Percentiles rank a stretch among this genome's conserved stretches.
These are phyloP conservation scores for Poecilia picta DNA, from an alignment of 2,797 vertebrate species.

Conservation along the genomic window DNA sequence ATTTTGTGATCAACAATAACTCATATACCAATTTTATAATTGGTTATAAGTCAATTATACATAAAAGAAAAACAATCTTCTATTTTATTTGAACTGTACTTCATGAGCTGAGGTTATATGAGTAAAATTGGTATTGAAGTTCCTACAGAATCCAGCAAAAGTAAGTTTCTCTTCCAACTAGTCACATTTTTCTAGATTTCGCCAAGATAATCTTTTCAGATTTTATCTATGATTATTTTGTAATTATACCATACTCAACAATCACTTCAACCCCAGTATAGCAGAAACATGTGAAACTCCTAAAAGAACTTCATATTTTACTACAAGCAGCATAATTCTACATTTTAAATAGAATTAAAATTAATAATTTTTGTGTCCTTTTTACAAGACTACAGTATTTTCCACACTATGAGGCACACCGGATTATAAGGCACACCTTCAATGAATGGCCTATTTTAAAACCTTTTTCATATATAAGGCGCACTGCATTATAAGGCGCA, in stretches of 20 bases:
- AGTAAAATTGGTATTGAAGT: background rate
- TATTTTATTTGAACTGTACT: background rate
- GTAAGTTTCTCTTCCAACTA: background rate
- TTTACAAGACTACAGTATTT: background rate
- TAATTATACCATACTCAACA: background rate
- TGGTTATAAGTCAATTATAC: slow-evolving; percentile 8
- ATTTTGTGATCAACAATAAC: slow-evolving; percentile 6
- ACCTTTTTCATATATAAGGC: no score
- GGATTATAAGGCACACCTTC: no score
- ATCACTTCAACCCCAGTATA: background rate
- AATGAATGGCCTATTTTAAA: no score
- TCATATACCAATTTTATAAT: background rate
- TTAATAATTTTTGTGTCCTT: background rate
- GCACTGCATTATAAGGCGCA: no score
- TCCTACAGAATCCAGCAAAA: slow-evolving; percentile 12
- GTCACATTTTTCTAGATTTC: background rate
- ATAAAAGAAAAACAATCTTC: slow-evolving; percentile 7
- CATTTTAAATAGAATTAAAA: background rate
- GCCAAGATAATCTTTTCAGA: background rate
- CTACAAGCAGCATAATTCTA: background rate
- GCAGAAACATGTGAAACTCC: background rate
- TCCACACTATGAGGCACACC: no score
- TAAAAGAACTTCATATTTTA: background rate
- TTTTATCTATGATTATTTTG: background rate
- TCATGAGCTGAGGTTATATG: background rate